phyloP scores from a whole-genome alignment of 2,888 invertebrate species.

The Agrochola macilenta region DNA sequence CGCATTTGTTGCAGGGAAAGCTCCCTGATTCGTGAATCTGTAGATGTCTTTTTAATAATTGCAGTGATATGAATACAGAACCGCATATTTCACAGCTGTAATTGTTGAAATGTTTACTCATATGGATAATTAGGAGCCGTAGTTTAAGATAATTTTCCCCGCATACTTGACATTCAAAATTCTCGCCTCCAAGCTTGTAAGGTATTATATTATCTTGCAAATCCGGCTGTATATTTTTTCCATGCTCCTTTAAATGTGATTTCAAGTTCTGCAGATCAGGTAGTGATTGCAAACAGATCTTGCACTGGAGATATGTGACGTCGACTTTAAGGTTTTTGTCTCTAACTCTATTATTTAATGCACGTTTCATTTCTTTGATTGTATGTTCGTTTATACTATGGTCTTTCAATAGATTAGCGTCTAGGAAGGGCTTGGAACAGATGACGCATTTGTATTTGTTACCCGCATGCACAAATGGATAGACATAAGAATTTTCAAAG shows the following conservation, averaged over 20 bases:
- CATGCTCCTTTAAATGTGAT: conserved; percentile 78
- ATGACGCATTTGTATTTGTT: conserved; percentile 83
- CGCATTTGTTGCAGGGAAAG: conserved; percentile 82
- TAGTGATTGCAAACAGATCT: conserved; percentile 73
- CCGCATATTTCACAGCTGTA: conserved; percentile 85
- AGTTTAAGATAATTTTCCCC: conserved; percentile 77
- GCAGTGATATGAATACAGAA: conserved; percentile 77
- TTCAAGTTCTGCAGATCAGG: conserved; percentile 74
- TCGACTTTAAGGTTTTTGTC: conserved; percentile 82
- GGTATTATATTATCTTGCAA: conserved; percentile 82
- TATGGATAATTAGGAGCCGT: conserved; percentile 81
- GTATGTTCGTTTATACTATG: conserved; percentile 74
- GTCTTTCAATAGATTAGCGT: conserved; percentile 72
- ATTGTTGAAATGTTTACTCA: conserved; percentile 85
- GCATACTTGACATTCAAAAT: conserved; percentile 82
- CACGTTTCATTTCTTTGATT: conserved; percentile 73
- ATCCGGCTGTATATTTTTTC: conserved; percentile 73
- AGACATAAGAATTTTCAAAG: conserved; percentile 80
- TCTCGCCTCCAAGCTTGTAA: conserved; percentile 77
- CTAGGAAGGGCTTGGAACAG: conserved; percentile 76
- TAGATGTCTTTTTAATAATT: conserved; percentile 77
- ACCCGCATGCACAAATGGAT: conserved; percentile 80
- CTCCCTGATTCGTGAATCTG: conserved; percentile 79
- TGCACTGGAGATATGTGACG: conserved; percentile 78
- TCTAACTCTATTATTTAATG: conserved; percentile 74